phyloP scores from a whole-genome alignment of 2,797 vertebrate genomes.

The Spea hammondii region DNA sequence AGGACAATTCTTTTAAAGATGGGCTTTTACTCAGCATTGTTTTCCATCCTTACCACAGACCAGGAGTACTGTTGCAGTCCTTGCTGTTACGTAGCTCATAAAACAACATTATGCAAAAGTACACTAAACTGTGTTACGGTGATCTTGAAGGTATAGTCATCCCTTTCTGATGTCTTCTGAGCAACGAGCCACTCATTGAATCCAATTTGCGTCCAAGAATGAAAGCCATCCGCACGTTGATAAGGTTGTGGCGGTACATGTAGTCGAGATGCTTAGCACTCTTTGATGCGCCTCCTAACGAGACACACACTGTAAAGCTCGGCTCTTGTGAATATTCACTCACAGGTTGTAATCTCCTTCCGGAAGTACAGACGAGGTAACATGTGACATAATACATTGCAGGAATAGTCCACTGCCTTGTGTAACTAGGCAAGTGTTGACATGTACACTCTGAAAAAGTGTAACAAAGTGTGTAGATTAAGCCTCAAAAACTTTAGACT shows the following conservation, averaged over 20 bases:
- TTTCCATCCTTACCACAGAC: background rate
- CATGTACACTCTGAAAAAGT: background rate
- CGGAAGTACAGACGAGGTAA: conserved; percentile 5
- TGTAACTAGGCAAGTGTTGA: background rate
- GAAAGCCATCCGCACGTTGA: background rate
- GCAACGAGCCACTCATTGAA: background rate
- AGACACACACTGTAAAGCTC: background rate
- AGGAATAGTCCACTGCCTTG: conserved; percentile 32
- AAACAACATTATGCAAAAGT: background rate
- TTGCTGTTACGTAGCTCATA: background rate
- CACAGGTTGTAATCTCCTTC: conserved; percentile 1
- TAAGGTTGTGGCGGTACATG: background rate
- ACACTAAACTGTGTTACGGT: background rate
- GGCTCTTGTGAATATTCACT: conserved; percentile 6
- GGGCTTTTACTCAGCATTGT: background rate
- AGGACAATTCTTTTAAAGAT: background rate
- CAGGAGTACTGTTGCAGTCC: background rate
- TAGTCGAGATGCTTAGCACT: background rate
- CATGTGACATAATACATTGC: conserved; percentile 28
- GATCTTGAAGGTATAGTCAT: background rate
- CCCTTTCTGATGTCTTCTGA: background rate
- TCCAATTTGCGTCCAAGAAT: background rate
- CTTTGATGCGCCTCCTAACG: background rate
- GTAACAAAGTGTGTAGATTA: background rate
- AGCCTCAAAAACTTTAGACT: background rate